Base-by-base conservation (phyloP, 92 coral and sea anemone genomes). In the Diadumene lineata region DNA sequence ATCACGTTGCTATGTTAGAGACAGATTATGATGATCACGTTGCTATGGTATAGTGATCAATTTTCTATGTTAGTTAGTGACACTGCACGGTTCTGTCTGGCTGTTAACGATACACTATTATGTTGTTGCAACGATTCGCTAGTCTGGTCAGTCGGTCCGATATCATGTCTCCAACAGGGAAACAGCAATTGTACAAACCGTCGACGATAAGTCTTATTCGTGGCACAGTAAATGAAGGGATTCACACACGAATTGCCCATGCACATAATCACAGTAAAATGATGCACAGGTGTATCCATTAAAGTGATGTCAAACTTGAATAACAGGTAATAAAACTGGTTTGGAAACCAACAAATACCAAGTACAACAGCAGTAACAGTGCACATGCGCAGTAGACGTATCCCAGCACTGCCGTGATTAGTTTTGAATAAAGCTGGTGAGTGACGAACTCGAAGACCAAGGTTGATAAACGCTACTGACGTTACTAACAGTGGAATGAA, bases 371-470 rank as follows among this genome's bases (percentile, higher is more conserved):
- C 86, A 11, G 88, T 87, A 24, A 81, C 69, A 19, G 85, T 60
- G 69, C 96, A 90, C 92, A 87, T 90, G 82, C 92, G 92, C 65
- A 90, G 81, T 2, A 90, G 85, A 48, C 89, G 92, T 10, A 77
- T 78, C 4, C 89, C 92, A 11, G 89, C 81, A n/a, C 69, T 66
- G 68, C 89, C 89, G 31, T 85, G 87, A 68, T 70, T 76, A 72
- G 87, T 83, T 60, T 87, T 63, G 34, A 81, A 86, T n/a, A 78
- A 82, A 22, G 89, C 84, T 67, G 88, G 84, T n/a, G 86, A 79
- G 43, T 67, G 72, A 11, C 77, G 79, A 10, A 82, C 85, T 44
- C 82, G 70, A 16, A 57, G 67, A 61, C 86, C 81, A n/a, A 87
- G 78, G 74, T 84, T 80, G 31, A 83, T 43, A n/a, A 90, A 83